Conservation (phyloP, 2,113 vertebrate species). For the Poeciliopsis turrubarensis region DNA sequence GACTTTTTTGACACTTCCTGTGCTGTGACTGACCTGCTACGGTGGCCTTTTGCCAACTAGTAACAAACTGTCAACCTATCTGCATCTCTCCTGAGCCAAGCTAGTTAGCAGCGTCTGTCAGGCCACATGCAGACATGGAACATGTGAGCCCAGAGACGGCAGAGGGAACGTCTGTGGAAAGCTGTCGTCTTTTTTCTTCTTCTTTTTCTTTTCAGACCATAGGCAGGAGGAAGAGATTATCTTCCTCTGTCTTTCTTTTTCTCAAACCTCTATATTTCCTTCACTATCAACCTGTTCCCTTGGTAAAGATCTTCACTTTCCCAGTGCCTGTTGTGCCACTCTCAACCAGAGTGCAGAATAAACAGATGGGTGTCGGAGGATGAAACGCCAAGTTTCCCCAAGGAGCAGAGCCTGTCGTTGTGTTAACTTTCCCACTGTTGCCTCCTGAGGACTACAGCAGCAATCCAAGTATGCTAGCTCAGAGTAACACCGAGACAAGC, state of each 20-base stretch:
- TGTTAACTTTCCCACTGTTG: constrained; percentile 45
- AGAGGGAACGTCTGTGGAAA: constrained; percentile 74
- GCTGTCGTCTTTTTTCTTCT: constrained; percentile 68
- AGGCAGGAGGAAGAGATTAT: constrained; percentile 62
- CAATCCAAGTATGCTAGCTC: constrained; percentile 48
- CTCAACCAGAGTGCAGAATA: constrained; percentile 68
- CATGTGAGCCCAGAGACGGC: constrained; percentile 62
- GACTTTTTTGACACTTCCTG: constrained; percentile 53
- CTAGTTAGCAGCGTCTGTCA: constrained; percentile 77
- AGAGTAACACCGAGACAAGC: constrained; percentile 59
- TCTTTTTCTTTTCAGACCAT: constrained; percentile 57
- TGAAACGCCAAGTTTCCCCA: constrained; percentile 60
- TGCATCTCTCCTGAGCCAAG: constrained; percentile 76
- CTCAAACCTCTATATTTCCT: constrained; percentile 44
- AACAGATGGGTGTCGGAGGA: constrained; percentile 64
- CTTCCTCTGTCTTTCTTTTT: constrained; percentile 29
- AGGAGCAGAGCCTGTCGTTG: constrained; percentile 44
- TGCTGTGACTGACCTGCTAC: constrained; percentile 61
- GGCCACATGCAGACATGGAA: constrained; percentile 69
- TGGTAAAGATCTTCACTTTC: constrained; percentile 75
- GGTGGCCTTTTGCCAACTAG: constrained; percentile 75
- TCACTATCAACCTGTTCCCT: constrained; percentile 64
- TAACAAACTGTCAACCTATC: constrained; percentile 74
- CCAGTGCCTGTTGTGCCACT: constrained; percentile 55
- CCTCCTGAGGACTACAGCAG: constrained; percentile 63